Base-by-base conservation (phyloP, 2,113 vertebrate species). In the Brachyhypopomus occidentalis region DNA sequence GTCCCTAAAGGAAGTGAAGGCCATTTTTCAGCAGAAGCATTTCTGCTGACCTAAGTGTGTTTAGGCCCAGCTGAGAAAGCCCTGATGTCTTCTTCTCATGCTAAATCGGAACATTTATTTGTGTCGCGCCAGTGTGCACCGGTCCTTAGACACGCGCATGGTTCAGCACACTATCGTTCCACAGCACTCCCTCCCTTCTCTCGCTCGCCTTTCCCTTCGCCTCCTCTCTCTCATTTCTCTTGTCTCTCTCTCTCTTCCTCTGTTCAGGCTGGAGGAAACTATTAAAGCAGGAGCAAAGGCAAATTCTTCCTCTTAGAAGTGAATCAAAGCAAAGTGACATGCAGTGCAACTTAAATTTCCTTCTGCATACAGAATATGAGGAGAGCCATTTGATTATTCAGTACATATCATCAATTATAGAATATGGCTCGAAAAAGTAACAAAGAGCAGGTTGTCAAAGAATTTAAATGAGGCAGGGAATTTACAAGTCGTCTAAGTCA, bases 291-390 rank as follows among this genome's bases (percentile, higher is more conserved):
- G 34, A 45, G 72, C n/a, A 45, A 64, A 75, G 75, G 70, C 75
- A 84, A 81, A 84, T 72, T 75, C 78, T 22, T 41, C 71, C 30
- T 70, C 30, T 19, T 45, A 72, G 72, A 41, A 38, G 11, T 17
- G 78, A 81, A 84, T 83, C 80, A 81, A 85, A 85, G 83, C 27
- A 36, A 41, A 71, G 66, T 72, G 81, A 63, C 78, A 81, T 86
- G 48, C 78, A 79, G 48, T 71, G 82, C 87, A 87, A 86, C 88
- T 88, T 72, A 84, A 76, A 89, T 91, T 86, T 77, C 0, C 78
- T 59, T 87, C 83, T 14, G 60, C 63, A 19, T 78, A 62, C 72
- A 58, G 25, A 78, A 73, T 69, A 83, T 58, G 55, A 81, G 79
- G 80, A 85, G 41, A 79, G 73, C 63, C 79, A 80, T 69, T 80